Conservation (phyloP, 2,113 vertebrate species). For the Psettodes erumei region DNA sequence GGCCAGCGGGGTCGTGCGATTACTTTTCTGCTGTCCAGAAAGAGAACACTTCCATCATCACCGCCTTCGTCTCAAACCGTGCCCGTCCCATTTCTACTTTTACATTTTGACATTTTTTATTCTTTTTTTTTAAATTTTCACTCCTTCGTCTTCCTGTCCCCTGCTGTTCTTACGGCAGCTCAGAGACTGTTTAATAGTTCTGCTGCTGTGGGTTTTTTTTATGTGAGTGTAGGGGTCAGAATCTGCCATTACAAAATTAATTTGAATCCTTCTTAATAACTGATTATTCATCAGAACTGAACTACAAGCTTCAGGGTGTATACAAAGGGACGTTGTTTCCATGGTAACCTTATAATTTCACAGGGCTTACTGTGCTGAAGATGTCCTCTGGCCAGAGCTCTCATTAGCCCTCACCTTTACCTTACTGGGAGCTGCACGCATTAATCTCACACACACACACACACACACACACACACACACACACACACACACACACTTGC, state of each 20-base stretch:
- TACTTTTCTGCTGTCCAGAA: background rate
- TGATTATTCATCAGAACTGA: background rate
- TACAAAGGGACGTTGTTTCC: slow-evolving; percentile 36
- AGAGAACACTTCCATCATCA: background rate
- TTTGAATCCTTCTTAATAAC: background rate
- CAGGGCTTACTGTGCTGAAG: slow-evolving; percentile 1
- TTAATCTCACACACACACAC: too few species aligned
- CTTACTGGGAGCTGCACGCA: background rate
- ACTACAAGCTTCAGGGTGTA: background rate
- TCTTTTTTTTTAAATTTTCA: too few species aligned
- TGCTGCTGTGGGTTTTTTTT: too few species aligned
- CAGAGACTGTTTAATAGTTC: too few species aligned
- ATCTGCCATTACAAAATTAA: too few species aligned
- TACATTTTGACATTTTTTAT: too few species aligned
- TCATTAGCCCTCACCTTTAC: slow-evolving; percentile 49
- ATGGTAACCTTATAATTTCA: slow-evolving; percentile 36
- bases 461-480: background rate
- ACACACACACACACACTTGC: background rate
- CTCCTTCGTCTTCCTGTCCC: background rate
- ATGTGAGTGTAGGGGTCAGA: too few species aligned
- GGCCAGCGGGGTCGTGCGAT: slow-evolving; percentile 13
- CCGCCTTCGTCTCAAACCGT: too few species aligned
- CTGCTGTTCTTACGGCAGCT: too few species aligned
- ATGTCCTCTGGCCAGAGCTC: slow-evolving; percentile 35
- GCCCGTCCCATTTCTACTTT: background rate